A percentile compares a stretch with the other conserved stretches of the same genome.
Conservation (phyloP, 2,888 invertebrate genomes). For the Cyaniris semiargus region DNA sequence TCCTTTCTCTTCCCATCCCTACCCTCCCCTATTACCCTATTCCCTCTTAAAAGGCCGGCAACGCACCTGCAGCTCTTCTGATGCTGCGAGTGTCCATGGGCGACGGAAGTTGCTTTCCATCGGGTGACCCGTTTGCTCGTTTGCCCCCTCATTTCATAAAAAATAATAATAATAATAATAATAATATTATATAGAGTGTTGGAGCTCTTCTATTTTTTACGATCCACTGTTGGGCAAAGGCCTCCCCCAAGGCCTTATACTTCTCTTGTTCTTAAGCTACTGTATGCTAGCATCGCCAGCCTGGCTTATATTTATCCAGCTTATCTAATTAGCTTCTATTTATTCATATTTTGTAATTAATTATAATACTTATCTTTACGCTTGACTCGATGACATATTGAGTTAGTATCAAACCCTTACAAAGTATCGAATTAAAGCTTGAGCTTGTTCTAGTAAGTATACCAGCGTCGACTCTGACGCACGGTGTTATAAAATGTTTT, state of each 20-base stretch:
- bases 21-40: too few species aligned
- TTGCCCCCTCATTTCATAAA: too few species aligned
- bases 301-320: background rate
- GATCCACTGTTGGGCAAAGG: background rate
- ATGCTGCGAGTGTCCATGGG: too few species aligned
- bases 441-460: background rate
- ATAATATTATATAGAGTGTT: too few species aligned
- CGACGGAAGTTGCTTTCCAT: too few species aligned
- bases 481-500: slow-evolving; percentile 10
- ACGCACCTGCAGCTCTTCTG: too few species aligned
- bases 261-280: too few species aligned
- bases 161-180: too few species aligned
- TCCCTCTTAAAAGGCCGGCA: too few species aligned
- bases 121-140: too few species aligned
- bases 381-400: background rate
- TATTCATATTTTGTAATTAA: background rate
- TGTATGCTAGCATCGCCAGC: background rate
- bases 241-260: background rate
- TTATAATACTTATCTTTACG: background rate
- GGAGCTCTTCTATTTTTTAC: too few species aligned
- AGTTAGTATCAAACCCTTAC: slow-evolving; percentile 3
- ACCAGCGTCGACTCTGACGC: background rate
- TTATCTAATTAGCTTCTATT: background rate
- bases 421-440: background rate
- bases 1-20: too few species aligned